Conservation (phyloP, 2,113 vertebrate species). For the Phalacrocorax carbo region DNA sequence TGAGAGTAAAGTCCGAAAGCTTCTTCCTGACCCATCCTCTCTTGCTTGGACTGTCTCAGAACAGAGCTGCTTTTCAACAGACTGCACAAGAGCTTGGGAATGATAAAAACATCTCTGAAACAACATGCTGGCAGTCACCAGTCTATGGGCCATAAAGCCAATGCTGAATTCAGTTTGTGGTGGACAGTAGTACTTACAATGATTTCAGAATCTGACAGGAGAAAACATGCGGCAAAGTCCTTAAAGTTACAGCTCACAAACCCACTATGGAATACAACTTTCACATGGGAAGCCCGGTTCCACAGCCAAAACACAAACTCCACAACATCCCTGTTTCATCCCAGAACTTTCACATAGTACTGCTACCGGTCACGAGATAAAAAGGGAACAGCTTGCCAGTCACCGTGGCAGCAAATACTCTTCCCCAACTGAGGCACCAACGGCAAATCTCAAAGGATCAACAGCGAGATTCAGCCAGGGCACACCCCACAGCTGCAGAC, state of each 20-base stretch:
- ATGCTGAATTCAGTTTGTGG: background rate
- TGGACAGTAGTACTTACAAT: accelerated
- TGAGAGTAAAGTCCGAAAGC: background rate
- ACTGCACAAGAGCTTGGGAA: background rate
- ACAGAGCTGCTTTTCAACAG: background rate
- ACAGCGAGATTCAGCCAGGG: background rate
- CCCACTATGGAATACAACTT: accelerated
- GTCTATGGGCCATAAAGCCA: background rate
- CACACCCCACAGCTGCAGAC: background rate
- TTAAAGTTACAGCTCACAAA: background rate
- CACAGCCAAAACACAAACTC: background rate
- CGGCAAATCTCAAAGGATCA: background rate
- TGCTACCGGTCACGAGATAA: background rate
- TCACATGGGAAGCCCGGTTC: background rate
- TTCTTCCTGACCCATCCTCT: background rate
- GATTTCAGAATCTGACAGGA: background rate
- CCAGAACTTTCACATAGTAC: background rate
- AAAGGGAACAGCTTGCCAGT: background rate
- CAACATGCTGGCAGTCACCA: background rate
- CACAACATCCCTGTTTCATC: accelerated
- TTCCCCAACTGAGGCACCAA: background rate
- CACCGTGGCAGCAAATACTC: accelerated
- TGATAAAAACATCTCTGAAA: background rate
- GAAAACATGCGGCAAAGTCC: background rate
- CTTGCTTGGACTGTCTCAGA: background rate